Conservation (phyloP, 1,140 invertebrate genomes). For the Bombus ignitus region DNA sequence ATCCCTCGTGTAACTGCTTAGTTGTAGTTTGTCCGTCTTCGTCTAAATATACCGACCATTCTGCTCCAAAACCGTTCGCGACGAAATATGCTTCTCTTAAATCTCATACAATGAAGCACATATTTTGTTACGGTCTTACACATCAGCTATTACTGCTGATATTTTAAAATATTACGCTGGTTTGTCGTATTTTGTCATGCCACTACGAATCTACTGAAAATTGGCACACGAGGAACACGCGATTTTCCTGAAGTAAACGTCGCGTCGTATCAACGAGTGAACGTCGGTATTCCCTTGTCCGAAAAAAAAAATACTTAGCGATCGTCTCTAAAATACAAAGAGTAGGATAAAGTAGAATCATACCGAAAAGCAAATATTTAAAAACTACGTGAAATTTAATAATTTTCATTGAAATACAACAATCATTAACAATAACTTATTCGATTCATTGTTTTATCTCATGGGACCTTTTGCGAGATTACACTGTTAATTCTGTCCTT, state of each 20-base stretch:
- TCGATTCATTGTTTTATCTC: too few relatives aligned
- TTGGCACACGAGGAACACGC: background rate
- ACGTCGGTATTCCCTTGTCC: background rate
- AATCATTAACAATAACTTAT: too few relatives aligned
- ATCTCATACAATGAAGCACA: background rate
- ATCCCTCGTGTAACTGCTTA: background rate
- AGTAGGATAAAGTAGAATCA: too few relatives aligned
- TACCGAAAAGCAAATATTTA: too few relatives aligned
- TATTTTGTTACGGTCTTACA: background rate
- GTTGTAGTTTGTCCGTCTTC: background rate
- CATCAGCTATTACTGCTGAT: background rate
- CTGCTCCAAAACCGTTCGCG: background rate
- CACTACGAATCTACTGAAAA: background rate
- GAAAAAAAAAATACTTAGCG: background rate
- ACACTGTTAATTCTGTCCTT: too few relatives aligned
- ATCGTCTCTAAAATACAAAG: background rate
- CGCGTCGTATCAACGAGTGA: too few relatives aligned
- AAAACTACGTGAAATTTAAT: too few relatives aligned
- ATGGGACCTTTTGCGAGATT: too few relatives aligned
- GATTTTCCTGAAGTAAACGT: background rate
- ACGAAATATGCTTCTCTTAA: background rate
- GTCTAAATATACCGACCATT: background rate
- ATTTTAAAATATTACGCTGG: background rate
- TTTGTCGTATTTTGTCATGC: background rate
- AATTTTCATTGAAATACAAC: too few relatives aligned